Evolutionary conservation across 2,113 vertebrate genomes (phyloP).

Genomic region (Tichodroma muraria): DNA sequence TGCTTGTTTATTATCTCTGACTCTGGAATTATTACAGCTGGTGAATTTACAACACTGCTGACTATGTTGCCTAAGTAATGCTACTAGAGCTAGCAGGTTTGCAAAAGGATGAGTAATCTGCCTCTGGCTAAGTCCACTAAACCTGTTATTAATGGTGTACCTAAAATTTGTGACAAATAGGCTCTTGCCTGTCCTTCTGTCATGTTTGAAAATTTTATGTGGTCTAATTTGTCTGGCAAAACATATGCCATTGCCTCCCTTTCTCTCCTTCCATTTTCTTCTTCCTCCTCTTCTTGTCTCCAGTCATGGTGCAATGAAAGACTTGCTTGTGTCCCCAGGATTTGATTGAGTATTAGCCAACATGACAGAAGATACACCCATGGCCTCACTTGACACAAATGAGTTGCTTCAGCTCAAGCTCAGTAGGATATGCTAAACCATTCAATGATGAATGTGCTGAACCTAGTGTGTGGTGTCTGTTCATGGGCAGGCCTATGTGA

Average conservation of each 20-base stretch:
- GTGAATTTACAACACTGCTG: not conserved
- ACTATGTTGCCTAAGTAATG: not conserved
- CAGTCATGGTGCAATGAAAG: not conserved
- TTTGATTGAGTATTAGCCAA: not conserved
- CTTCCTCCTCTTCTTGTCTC: not conserved
- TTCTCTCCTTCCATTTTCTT: not conserved
- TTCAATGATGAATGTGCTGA: not conserved
- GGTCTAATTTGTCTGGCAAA: not conserved
- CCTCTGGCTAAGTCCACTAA: not conserved
- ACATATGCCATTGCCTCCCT: not conserved
- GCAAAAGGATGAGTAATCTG: not conserved
- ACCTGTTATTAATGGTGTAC: not conserved
- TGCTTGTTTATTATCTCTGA: not conserved
- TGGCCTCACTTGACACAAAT: not conserved
- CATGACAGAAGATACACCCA: not conserved
- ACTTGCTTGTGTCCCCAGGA: not conserved
- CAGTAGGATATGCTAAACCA: not conserved
- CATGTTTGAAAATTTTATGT: not conserved
- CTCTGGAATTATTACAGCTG: not conserved
- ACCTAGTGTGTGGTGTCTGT: not conserved
- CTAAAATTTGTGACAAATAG: not conserved
- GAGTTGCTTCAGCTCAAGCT: not conserved
- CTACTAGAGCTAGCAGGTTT: not conserved
- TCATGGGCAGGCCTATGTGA: not conserved
- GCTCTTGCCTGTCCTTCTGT: not conserved